Base-by-base conservation (phyloP, 2,888 invertebrate species). In the Antheraea yamamai region DNA sequence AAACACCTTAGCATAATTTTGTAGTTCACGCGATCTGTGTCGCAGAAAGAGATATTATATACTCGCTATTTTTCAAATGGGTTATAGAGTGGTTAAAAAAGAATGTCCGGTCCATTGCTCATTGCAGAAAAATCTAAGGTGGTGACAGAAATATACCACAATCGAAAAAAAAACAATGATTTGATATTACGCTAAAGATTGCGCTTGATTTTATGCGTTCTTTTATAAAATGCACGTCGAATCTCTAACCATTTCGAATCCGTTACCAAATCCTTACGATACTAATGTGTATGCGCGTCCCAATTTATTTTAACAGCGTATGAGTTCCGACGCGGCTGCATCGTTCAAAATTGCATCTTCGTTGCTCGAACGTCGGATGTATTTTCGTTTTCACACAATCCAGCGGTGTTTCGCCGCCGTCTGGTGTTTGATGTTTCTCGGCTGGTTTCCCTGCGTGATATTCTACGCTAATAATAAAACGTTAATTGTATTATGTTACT, bases 241-340 rank as follows among this genome's bases (percentile, higher is more conserved):
- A 14, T 30, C 0, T 16, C 64, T 30, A 66, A 66, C 26, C 30
- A 66, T 66, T 66, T 14, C 26, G 16, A 66, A 30, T 16, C 35
- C 30, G 30, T 30, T 66, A 66, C 64, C 18, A 66, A 30, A 66
- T 39, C 12, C 6, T 30, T 39, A 70, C 12, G 35, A 39, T 70
- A 39, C 16, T 70, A 70, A 70, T 70, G 39, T 66, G 47, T 39
- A 39, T n/a, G 39, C n/a, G 79, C 83, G 85, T 83, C 81, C 84
- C 83, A 85, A 82, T 87, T 86, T 80, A 84, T 82, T 84, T 86
- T 86, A 85, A 85, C 82, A 84, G 83, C 81, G 76, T 76, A 80
- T 77, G 79, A 80, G 81, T 77, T 78, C 78, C 76, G 76, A 73
- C 76, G 75, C 73, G 78, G 80, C 89, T 88, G 85, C 87, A 86